Conservation (phyloP, 2,888 invertebrate genomes). For the Lutraria lutraria region DNA sequence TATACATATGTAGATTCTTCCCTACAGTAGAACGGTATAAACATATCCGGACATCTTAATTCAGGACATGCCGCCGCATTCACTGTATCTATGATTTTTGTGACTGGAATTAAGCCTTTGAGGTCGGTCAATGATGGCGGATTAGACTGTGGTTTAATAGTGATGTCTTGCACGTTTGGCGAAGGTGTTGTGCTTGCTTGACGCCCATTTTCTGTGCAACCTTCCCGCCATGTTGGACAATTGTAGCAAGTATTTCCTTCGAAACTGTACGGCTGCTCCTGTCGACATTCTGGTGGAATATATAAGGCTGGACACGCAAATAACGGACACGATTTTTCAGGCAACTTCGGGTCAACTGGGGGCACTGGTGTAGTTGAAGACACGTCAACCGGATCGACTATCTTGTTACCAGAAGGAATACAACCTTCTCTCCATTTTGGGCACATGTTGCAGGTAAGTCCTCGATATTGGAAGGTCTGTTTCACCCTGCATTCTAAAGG, state of each 20-base stretch:
- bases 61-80: slow-evolving; percentile 45
- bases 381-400: neutral
- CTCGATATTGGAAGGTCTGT: slow-evolving; percentile 48
- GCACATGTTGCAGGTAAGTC: slow-evolving; percentile 57
- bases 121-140: slow-evolving; percentile 35
- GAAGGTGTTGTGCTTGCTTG: neutral
- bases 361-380: slow-evolving; percentile 11
- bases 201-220: slow-evolving; percentile 26
- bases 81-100: slow-evolving; percentile 32
- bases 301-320: slow-evolving; percentile 25
- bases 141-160: neutral
- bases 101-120: slow-evolving; percentile 45
- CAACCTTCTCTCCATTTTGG: slow-evolving; percentile 63
- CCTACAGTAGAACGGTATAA: slow-evolving; percentile 52
- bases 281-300: slow-evolving; percentile 50
- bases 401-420: slow-evolving; percentile 30
- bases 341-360: neutral
- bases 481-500: slow-evolving; percentile 57
- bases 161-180: neutral
- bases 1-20: slow-evolving; percentile 46
- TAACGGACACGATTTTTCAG: slow-evolving; percentile 32
- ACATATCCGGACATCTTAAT: slow-evolving; percentile 53
- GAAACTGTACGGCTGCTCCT: slow-evolving; percentile 42
- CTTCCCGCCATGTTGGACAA: slow-evolving; percentile 56
- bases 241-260: slow-evolving; percentile 52